phyloP scores from a whole-genome alignment of 2,797 vertebrate genomes.

The Malacoctenus gilli region DNA sequence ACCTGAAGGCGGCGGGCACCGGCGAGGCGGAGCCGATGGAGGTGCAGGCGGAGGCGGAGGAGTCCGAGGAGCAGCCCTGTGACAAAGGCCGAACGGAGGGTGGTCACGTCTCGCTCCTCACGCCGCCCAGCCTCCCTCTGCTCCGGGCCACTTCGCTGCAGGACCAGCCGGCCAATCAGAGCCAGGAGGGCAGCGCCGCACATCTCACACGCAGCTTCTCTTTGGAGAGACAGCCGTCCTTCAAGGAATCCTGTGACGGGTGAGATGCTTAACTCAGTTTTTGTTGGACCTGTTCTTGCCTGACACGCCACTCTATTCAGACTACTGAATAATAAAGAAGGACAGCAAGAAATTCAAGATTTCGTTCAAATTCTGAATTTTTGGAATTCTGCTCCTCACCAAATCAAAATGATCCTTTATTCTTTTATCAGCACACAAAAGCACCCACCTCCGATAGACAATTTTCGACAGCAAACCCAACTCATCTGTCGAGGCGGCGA shows the following conservation, averaged over 20 bases:
- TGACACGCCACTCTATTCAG: too few species aligned
- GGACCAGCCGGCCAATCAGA: slow-evolving; percentile 73
- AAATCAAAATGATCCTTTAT: slow-evolving; percentile 29
- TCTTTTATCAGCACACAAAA: slow-evolving; percentile 29
- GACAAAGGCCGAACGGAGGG: slow-evolving; percentile 50
- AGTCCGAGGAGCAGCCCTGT: slow-evolving; percentile 48
- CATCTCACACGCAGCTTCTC: slow-evolving; percentile 79
- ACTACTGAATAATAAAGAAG: too few species aligned
- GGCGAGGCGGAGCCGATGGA: slow-evolving; percentile 47
- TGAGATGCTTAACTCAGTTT: slow-evolving; percentile 56
- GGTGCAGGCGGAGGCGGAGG: slow-evolving; percentile 55
- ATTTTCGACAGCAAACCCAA: slow-evolving; percentile 32
- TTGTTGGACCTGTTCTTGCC: too few species aligned
- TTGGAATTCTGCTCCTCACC: slow-evolving; percentile 22
- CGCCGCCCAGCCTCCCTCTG: slow-evolving; percentile 75
- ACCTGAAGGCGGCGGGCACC: slow-evolving; percentile 43
- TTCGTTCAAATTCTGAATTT: too few species aligned
- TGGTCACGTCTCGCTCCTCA: slow-evolving; percentile 52
- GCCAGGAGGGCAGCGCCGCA: slow-evolving; percentile 41
- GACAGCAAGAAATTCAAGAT: too few species aligned
- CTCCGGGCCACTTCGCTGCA: slow-evolving; percentile 84
- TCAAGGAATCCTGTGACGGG: slow-evolving; percentile 67
- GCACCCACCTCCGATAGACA: slow-evolving; percentile 36
- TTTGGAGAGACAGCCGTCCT: slow-evolving; percentile 73
- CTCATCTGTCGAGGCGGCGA: slow-evolving; percentile 53